A percentile compares a stretch with the other conserved stretches of the same genome.
phyloP scores from a whole-genome alignment of 2,113 vertebrate genomes.

The Prionailurus viverrinus region DNA sequence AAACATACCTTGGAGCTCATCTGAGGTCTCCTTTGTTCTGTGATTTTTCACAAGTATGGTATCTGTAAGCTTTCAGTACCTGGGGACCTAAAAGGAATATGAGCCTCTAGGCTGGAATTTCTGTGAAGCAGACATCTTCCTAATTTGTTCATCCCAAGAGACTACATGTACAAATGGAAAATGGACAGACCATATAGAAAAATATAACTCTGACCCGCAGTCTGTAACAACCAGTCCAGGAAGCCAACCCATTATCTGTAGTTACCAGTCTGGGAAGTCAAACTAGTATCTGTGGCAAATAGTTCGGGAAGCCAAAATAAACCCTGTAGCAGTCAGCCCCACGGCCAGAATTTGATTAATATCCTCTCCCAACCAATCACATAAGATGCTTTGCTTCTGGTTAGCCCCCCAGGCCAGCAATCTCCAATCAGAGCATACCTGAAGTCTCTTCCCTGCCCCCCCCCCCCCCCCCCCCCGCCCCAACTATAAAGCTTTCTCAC shows the following conservation, averaged over 20 bases:
- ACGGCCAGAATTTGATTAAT: background rate
- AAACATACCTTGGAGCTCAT: background rate
- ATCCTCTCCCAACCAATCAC: background rate
- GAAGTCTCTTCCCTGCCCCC: background rate
- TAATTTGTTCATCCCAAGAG: background rate
- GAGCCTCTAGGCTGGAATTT: background rate
- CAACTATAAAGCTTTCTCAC: background rate
- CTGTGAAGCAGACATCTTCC: background rate
- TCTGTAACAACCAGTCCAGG: background rate
- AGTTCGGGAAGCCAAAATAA: background rate
- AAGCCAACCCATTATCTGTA: background rate
- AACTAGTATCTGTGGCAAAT: background rate
- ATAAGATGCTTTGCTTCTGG: background rate
- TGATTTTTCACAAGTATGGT: background rate
- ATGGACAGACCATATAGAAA: background rate
- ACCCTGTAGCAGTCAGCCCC: background rate
- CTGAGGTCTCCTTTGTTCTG: background rate
- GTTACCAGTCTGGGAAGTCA: background rate
- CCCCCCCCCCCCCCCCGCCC: accelerated
- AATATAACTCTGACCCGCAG: background rate
- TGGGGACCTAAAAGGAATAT: background rate
- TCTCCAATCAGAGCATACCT: background rate
- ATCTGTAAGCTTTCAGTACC: background rate
- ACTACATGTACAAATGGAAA: background rate
- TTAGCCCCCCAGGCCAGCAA: background rate